These are phyloP conservation scores for Sycophila texana DNA, from an alignment of 2,888 invertebrate species.

Conservation along the genomic window DNA sequence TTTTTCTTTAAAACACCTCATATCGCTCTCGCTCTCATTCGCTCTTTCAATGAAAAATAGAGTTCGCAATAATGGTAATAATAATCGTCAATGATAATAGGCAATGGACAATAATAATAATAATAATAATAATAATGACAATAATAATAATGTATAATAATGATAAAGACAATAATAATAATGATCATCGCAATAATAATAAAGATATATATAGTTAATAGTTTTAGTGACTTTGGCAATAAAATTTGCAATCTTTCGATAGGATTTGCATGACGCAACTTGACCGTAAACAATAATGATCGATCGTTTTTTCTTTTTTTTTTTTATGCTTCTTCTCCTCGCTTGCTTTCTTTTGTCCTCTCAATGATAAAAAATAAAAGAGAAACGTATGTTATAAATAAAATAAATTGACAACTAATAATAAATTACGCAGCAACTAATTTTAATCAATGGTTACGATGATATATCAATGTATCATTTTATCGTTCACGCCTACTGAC, in stretches of 20 bases:
- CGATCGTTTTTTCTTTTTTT: conserved; percentile 13
- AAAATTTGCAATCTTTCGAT: conserved; percentile 54
- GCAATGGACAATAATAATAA: conserved; percentile 55
- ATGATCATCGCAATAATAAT: conserved; percentile 29
- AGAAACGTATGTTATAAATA: conserved; percentile 27
- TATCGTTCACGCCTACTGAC: conserved; percentile 50
- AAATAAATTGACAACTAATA: conserved; percentile 49
- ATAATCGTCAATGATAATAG: conserved; percentile 57
- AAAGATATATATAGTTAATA: conserved; percentile 38
- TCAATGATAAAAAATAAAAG: conserved; percentile 35
- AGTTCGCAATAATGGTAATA: conserved; percentile 61
- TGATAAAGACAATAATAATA: conserved; percentile 19
- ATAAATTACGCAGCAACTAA: conserved; percentile 37
- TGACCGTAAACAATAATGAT: conserved; percentile 52
- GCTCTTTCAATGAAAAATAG: conserved; percentile 64
- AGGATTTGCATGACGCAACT: conserved; percentile 44
- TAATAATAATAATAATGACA: conserved; percentile 58
- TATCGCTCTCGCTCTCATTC: conserved; percentile 51
- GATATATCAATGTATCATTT: conserved; percentile 53
- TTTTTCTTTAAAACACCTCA: conserved; percentile 25
- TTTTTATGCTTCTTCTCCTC: background rate
- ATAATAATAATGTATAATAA: conserved; percentile 53
- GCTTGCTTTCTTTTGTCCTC: conserved; percentile 10
- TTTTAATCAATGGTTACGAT: conserved; percentile 45
- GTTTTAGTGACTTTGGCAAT: conserved; percentile 53